Conservation (phyloP, 2,888 invertebrate genomes). For the Volucella zonaria region DNA sequence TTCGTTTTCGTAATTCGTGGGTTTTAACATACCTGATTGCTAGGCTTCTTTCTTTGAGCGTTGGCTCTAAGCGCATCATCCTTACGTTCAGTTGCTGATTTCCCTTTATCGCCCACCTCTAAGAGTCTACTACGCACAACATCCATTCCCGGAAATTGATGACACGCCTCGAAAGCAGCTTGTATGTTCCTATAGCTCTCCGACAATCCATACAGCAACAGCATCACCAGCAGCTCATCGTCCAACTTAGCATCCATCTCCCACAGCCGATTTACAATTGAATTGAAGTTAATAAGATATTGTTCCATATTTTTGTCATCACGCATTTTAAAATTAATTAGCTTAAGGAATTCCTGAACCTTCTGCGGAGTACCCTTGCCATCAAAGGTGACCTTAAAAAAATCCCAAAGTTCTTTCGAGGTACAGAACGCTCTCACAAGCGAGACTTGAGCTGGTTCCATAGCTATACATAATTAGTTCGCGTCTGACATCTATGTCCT, state of each 20-base stretch:
- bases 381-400: neutral
- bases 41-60: neutral
- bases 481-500: neutral
- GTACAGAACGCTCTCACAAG: neutral
- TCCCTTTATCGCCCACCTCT: slow-evolving; percentile 11
- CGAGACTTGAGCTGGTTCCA: neutral
- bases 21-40: slow-evolving; percentile 21
- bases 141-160: no score
- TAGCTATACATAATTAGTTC: neutral
- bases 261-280: slow-evolving; percentile 28
- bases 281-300: slow-evolving; percentile 47
- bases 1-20: neutral
- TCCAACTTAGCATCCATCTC: slow-evolving; percentile 49
- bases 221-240: slow-evolving; percentile 43
- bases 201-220: slow-evolving; percentile 47
- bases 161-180: slow-evolving; percentile 51
- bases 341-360: slow-evolving; percentile 37
- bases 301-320: slow-evolving; percentile 26
- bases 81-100: neutral
- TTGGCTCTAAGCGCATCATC: neutral
- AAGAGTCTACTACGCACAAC: slow-evolving; percentile 29
- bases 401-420: neutral
- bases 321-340: slow-evolving; percentile 34
- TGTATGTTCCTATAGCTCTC: slow-evolving; percentile 40
- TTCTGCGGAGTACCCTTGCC: neutral